Conservation (phyloP, 92 coral and sea anemone species). For the Porites divaricata region DNA sequence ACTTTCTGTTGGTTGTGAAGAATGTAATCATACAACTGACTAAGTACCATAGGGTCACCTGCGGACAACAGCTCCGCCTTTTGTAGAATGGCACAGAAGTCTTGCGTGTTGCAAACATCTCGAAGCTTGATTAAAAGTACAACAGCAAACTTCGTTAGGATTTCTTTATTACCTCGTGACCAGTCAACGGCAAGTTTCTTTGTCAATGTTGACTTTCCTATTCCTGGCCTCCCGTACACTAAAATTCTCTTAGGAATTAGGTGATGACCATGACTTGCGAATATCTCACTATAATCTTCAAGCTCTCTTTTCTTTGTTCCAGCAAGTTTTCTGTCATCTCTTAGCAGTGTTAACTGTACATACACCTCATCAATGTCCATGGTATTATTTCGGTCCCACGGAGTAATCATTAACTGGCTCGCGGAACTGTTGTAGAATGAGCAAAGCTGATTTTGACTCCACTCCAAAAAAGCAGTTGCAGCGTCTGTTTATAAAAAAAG, state of each 20-base stretch:
- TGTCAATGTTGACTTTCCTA: slow-evolving; percentile 18
- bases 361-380: slow-evolving; percentile 12
- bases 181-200: slow-evolving; percentile 35
- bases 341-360: background rate
- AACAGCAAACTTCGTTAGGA: slow-evolving; percentile 24
- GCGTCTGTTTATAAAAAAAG: background rate
- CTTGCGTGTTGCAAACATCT: background rate
- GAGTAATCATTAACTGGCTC: slow-evolving; percentile 11
- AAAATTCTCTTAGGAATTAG: slow-evolving; percentile 9
- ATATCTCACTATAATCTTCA: slow-evolving; percentile 12
- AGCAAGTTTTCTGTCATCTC: slow-evolving; percentile 2
- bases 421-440: slow-evolving; percentile 5
- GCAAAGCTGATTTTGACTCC: background rate
- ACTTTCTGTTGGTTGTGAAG: slow-evolving; percentile 14
- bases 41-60: background rate
- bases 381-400: slow-evolving; percentile 12
- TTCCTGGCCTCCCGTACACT: slow-evolving; percentile 25
- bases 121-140: slow-evolving; percentile 17
- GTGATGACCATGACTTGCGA: background rate
- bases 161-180: slow-evolving; percentile 22
- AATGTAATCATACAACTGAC: background rate
- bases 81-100: background rate
- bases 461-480: background rate
- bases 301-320: background rate
- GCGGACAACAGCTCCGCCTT: slow-evolving; percentile 1